phyloP scores from a whole-genome alignment of 2,888 invertebrate species.

The Synergus japonicus region DNA sequence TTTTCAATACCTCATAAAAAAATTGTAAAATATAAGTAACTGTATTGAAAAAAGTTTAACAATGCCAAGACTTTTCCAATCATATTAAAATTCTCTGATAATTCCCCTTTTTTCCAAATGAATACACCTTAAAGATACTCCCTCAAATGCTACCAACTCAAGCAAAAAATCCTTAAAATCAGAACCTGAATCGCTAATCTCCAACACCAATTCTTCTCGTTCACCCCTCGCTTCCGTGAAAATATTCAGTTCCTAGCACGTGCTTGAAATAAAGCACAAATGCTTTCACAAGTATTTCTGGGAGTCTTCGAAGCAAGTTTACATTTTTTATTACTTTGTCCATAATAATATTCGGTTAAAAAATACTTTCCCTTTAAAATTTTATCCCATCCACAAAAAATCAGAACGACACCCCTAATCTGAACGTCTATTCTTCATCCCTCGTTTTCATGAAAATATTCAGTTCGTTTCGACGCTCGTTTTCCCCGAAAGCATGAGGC shows the following conservation, averaged over 20 bases:
- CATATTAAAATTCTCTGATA: background rate
- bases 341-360: background rate
- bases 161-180: background rate
- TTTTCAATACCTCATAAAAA: background rate
- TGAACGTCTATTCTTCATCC: background rate
- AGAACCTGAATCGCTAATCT: slow-evolving; percentile 7
- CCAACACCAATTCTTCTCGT: background rate
- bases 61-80: background rate
- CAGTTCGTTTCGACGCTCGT: slow-evolving; percentile 21
- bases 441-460: slow-evolving; percentile 4
- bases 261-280: slow-evolving; percentile 1
- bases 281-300: background rate
- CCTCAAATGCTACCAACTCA: slow-evolving; percentile 1
- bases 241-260: slow-evolving; percentile 4
- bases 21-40: background rate
- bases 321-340: too few relatives aligned
- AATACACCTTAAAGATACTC: background rate
- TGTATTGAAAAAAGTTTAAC: background rate
- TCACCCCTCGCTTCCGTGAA: background rate
- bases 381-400: background rate
- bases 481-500: slow-evolving; percentile 1
- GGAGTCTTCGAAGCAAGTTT: background rate
- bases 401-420: background rate
- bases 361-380: background rate
- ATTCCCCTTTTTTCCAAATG: background rate